A percentile compares a stretch with the other conserved stretches of the same genome.
These are phyloP conservation scores for Drosophila rellima DNA, from an alignment of 2,888 invertebrate species.

Conservation along the genomic window DNA sequence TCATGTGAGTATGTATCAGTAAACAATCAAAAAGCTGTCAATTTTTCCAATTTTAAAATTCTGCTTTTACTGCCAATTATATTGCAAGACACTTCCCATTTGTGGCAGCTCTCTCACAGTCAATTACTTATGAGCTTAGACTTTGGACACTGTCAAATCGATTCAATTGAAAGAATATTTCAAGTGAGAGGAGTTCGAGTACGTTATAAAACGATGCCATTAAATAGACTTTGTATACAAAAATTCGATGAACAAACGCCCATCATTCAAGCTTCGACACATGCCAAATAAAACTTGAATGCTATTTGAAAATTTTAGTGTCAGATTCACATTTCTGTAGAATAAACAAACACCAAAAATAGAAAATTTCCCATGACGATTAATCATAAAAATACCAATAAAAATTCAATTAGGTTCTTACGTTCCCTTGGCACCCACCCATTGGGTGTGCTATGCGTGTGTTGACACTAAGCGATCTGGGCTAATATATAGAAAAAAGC, in stretches of 20 bases:
- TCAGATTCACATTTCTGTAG: conserved; percentile 43
- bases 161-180: conserved; percentile 39
- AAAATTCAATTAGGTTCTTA: conserved; percentile 73
- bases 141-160: conserved; percentile 55
- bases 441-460: conserved; percentile 7
- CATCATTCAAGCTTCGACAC: conserved; percentile 62
- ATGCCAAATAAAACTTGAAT: conserved; percentile 48
- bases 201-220: conserved; percentile 23
- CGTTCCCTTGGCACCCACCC: conserved; percentile 18
- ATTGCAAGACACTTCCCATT: conserved; percentile 37
- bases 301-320: conserved; percentile 45
- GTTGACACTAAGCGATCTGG: conserved; percentile 47
- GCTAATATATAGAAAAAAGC: conserved; percentile 46
- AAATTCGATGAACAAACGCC: conserved; percentile 48
- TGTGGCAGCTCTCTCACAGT: conserved; percentile 11
- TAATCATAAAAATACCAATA: conserved; percentile 76
- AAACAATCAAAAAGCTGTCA: conserved; percentile 48
- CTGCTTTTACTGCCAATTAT: conserved; percentile 39
- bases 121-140: conserved; percentile 32
- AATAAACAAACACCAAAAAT: conserved; percentile 61
- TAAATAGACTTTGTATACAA: conserved; percentile 26
- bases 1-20: neutral
- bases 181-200: conserved; percentile 21
- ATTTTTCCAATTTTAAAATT: conserved; percentile 49
- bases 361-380: conserved; percentile 70